Conservation (phyloP, 1,140 invertebrate genomes). For the Goniozus legneri region DNA sequence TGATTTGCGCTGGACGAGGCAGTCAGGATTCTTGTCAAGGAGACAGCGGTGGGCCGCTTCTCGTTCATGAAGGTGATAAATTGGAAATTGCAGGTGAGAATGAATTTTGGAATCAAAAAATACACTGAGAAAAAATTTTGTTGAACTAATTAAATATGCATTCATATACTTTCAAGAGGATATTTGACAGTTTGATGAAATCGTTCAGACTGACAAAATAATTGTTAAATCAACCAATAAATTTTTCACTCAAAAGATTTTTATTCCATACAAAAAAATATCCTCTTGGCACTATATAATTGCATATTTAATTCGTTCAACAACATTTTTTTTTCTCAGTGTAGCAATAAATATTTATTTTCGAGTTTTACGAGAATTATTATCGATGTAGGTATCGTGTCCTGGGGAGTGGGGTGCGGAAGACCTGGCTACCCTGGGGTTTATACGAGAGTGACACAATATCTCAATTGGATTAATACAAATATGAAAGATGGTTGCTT, state of each 20-base stretch:
- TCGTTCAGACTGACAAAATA: no score
- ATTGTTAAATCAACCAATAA: no score
- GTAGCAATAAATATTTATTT: not conserved
- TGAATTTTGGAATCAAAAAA: slow-evolving; percentile 1
- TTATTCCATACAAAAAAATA: no score
- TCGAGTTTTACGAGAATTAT: no score
- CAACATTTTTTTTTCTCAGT: not conserved
- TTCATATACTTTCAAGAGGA: no score
- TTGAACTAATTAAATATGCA: no score
- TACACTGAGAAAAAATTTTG: no score
- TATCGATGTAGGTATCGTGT: slow-evolving; percentile 50
- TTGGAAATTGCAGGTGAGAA: slow-evolving; percentile 69
- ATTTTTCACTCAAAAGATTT: no score
- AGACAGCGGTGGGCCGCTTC: slow-evolving; percentile 77
- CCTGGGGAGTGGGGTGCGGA: slow-evolving; percentile 69
- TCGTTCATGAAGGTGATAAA: slow-evolving; percentile 68
- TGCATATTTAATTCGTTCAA: slow-evolving; percentile 12
- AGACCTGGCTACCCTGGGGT: slow-evolving; percentile 64
- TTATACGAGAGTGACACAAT: slow-evolving; percentile 68
- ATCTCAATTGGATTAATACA: slow-evolving; percentile 63
- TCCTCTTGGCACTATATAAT: no score
- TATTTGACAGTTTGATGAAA: no score
- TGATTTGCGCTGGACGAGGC: slow-evolving; percentile 76
- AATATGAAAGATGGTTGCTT: slow-evolving; percentile 63
- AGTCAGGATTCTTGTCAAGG: slow-evolving; percentile 81